These are phyloP conservation scores for Origma solitaria DNA, from an alignment of 2,113 vertebrate species.

Conservation along the genomic window DNA sequence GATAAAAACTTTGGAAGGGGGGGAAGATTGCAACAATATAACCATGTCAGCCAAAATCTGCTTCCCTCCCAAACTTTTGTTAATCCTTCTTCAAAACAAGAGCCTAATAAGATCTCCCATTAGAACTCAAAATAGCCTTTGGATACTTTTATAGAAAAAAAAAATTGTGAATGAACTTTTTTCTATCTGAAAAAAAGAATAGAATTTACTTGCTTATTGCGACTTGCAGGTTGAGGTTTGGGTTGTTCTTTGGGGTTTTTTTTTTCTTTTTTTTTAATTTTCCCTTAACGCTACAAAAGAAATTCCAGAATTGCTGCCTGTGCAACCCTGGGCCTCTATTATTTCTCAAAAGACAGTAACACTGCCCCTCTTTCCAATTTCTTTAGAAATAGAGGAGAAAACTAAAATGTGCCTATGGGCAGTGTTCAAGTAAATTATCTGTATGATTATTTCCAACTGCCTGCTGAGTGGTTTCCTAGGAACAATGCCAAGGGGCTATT, in stretches of 20 bases:
- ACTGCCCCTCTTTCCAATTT: not conserved
- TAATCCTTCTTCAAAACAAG: constrained; percentile 17
- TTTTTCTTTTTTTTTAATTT: not conserved
- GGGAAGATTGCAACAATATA: constrained; percentile 17
- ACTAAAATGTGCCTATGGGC: not conserved
- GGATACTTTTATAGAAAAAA: not conserved
- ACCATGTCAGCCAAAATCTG: constrained; percentile 35
- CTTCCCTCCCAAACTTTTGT: constrained; percentile 29
- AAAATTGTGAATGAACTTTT: not conserved
- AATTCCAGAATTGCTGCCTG: not conserved
- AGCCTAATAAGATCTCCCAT: not conserved
- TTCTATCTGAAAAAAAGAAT: not conserved
- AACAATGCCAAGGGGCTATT: constrained; percentile 40
- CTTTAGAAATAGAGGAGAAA: constrained; percentile 31
- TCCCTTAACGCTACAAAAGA: not conserved
- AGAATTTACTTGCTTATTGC: not conserved
- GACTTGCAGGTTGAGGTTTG: not conserved
- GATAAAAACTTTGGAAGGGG: constrained; percentile 54
- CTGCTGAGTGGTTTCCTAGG: constrained; percentile 37
- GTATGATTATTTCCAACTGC: constrained; percentile 45
- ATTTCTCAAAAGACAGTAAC: constrained; percentile 20
- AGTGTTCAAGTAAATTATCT: constrained; percentile 1
- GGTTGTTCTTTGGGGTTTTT: too few relatives aligned
- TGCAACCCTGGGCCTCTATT: not conserved
- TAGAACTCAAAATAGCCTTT: not conserved